Evolutionary conservation across 2,113 vertebrate genomes (phyloP).

Genomic region (Xiphophorus maculatus): DNA sequence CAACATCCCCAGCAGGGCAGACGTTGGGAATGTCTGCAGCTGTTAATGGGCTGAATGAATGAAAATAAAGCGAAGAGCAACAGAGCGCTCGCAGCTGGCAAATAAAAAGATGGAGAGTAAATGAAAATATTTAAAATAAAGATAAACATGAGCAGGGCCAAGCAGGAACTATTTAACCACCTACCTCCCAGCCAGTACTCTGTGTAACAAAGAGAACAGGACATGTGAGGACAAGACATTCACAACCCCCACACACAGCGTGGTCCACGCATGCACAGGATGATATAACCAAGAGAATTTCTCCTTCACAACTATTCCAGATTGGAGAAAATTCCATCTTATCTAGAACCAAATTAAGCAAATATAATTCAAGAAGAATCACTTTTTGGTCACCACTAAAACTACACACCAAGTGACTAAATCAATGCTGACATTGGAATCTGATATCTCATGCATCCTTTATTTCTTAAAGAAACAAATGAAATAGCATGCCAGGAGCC

Average conservation of each 20-base stretch:
- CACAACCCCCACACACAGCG: conserved; percentile 8
- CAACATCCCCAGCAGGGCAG: conserved; percentile 60
- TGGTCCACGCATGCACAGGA: conserved; percentile 13
- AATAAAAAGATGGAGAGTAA: conserved; percentile 75
- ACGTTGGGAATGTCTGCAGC: conserved; percentile 73
- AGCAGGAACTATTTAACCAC: conserved; percentile 92
- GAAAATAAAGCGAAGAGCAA: conserved; percentile 85
- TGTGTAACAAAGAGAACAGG: conserved; percentile 93
- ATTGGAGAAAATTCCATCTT: conserved; percentile 33
- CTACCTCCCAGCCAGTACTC: conserved; percentile 99
- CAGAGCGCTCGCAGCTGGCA: conserved; percentile 90
- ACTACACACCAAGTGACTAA: conserved; percentile 24
- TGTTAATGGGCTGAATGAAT: conserved; percentile 92
- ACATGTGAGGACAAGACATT: conserved; percentile 83
- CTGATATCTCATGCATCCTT: conserved; percentile 19
- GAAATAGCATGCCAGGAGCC: conserved; percentile 30
- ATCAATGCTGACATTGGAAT: conserved; percentile 24
- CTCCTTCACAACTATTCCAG: conserved; percentile 24
- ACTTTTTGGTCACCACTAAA: neutral
- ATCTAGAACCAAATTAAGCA: neutral
- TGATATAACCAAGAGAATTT: conserved; percentile 33
- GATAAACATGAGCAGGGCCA: conserved; percentile 82
- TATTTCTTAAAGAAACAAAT: conserved; percentile 19
- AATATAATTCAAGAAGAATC: neutral
- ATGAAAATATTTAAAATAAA: conserved; percentile 39